phyloP scores from a whole-genome alignment of 2,797 vertebrate genomes.

The Neomorphus geoffroyi region DNA sequence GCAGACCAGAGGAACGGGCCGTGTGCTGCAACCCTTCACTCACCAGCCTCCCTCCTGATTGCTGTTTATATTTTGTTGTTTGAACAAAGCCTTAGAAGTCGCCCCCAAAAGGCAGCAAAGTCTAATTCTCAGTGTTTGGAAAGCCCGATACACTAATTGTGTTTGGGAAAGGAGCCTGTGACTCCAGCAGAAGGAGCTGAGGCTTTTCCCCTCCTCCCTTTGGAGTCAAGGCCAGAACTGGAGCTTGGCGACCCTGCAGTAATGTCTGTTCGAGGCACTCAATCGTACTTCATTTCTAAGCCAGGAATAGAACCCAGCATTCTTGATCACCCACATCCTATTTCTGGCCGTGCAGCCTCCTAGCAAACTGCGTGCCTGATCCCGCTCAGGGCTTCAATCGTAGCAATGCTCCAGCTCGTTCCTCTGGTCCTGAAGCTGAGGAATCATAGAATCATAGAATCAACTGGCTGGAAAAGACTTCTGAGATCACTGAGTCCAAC shows the following conservation, averaged over 20 bases:
- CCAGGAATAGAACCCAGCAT: slow-evolving; percentile 33
- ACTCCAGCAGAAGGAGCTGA: neutral
- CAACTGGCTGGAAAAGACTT: too few relatives aligned
- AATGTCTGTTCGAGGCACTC: neutral
- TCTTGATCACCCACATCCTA: neutral
- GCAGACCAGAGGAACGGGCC: neutral
- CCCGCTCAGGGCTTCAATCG: neutral
- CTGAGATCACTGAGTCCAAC: too few relatives aligned
- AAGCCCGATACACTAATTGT: neutral
- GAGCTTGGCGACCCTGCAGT: neutral
- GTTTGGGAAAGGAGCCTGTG: neutral
- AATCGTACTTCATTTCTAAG: neutral
- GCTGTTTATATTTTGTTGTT: neutral
- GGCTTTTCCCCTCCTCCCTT: neutral
- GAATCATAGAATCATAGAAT: too few relatives aligned
- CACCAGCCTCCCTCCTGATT: neutral
- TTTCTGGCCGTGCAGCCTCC: slow-evolving; percentile 15
- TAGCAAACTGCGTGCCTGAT: neutral
- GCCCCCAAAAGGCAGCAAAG: neutral
- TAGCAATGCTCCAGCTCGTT: neutral
- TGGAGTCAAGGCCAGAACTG: neutral
- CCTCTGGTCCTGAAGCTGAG: fast-evolving
- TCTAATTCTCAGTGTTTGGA: neutral
- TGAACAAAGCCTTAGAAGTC: neutral
- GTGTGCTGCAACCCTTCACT: neutral